Evolutionary conservation across 2,113 vertebrate genomes (phyloP).

Genomic region (Scomber scombrus): DNA sequence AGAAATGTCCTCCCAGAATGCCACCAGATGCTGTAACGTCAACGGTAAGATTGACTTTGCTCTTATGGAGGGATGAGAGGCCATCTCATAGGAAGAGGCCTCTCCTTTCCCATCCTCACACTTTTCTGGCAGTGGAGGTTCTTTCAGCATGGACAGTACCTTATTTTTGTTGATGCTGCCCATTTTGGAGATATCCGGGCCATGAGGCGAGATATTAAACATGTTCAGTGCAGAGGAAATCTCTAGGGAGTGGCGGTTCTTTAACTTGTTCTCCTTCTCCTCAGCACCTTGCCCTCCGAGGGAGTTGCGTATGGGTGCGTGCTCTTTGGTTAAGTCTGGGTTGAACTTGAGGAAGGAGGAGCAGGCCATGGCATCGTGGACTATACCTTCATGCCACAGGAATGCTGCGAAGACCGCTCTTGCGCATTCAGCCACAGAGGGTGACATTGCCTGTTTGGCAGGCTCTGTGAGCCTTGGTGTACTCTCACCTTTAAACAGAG

Average conservation of each 20-base stretch:
- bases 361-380: constrained; percentile 99
- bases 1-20: constrained; percentile 99
- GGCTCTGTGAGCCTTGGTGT: constrained; percentile 89
- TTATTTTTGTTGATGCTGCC: constrained; percentile 99
- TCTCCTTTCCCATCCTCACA: constrained; percentile 95
- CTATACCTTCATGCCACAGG: constrained; percentile 98
- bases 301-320: constrained; percentile 94
- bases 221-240: constrained; percentile 98
- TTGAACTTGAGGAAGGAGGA: constrained; percentile 99
- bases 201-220: constrained; percentile 97
- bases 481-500: constrained; percentile 94
- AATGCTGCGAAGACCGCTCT: constrained; percentile 96
- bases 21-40: constrained; percentile 96
- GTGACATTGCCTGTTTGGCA: constrained; percentile 98
- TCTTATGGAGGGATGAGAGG: constrained; percentile 86
- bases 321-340: constrained; percentile 97
- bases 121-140: constrained; percentile 95
- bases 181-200: constrained; percentile 99
- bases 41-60: constrained; percentile 94
- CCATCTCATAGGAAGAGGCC: constrained; percentile 87
- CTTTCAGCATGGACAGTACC: constrained; percentile 98
- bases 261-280: constrained; percentile 96
- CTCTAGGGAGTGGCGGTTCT: constrained; percentile 98
- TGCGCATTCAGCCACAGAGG: constrained; percentile 97
- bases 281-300: constrained; percentile 90